These are phyloP conservation scores for Nixonia krombeini DNA, from an alignment of 1,140 invertebrate species.

Conservation along the genomic window DNA sequence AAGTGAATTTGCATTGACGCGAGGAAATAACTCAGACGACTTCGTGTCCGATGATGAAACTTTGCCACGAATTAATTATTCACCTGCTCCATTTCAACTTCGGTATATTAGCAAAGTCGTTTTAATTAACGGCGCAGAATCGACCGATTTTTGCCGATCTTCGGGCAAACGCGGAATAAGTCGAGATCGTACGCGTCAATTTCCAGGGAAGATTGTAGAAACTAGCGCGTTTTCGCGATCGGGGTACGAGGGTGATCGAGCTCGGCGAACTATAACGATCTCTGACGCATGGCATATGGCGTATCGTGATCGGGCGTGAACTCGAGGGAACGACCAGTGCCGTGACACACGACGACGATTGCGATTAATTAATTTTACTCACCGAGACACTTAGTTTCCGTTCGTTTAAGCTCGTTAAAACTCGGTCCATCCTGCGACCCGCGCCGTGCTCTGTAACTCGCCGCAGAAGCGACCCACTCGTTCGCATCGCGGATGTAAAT, in stretches of 20 bases:
- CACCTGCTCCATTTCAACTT: too few species aligned
- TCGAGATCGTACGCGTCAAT: too few species aligned
- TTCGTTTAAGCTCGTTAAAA: constrained; percentile 71
- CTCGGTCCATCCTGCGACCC: constrained; percentile 48
- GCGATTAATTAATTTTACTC: constrained; percentile 73
- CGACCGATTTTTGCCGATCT: too few species aligned
- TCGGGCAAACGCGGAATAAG: too few species aligned
- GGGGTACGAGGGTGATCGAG: too few species aligned
- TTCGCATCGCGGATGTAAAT: constrained; percentile 60
- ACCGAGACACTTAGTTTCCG: constrained; percentile 72
- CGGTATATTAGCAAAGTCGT: too few species aligned
- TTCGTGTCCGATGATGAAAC: too few species aligned
- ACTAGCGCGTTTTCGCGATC: background rate
- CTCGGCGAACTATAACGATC: constrained; percentile 40
- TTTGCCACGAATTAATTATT: too few species aligned
- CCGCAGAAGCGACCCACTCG: constrained; percentile 54
- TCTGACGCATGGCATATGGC: constrained; percentile 46
- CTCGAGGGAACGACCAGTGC: constrained; percentile 56
- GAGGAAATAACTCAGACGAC: too few species aligned
- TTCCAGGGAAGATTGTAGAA: too few species aligned
- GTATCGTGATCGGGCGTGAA: constrained; percentile 59
- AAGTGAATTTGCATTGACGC: too few species aligned
- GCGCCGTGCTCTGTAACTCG: constrained; percentile 37
- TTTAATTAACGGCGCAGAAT: too few species aligned
- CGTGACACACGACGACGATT: constrained; percentile 66